Conservation (phyloP, 2,113 vertebrate genomes). For the Oxyura jamaicensis region DNA sequence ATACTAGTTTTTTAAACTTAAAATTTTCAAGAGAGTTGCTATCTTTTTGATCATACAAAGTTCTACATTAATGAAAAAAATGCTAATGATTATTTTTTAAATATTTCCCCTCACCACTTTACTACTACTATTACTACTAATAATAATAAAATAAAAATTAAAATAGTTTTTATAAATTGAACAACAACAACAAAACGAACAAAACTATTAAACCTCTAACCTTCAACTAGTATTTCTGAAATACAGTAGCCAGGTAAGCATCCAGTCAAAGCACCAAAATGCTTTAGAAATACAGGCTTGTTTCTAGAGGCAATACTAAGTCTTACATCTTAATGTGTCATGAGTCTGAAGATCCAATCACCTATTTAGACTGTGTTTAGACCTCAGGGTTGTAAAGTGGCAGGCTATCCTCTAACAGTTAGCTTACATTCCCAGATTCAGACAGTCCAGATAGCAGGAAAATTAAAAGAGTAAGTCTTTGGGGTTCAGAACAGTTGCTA, state of each 20-base stretch:
- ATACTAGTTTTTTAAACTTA: neutral
- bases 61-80: neutral
- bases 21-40: neutral
- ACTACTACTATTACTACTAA: neutral
- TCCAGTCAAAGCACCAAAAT: neutral
- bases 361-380: neutral
- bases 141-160: neutral
- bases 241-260: rapidly evolving
- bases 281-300: neutral
- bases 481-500: neutral
- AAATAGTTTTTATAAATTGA: neutral
- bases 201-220: neutral
- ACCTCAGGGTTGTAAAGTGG: neutral
- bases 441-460: neutral
- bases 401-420: neutral
- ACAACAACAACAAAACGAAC: neutral
- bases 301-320: neutral
- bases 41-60: neutral
- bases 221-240: neutral
- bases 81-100: neutral
- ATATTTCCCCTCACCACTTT: neutral
- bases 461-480: neutral
- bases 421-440: neutral
- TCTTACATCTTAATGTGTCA: neutral
- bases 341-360: neutral